Base-by-base conservation (phyloP, 2,797 vertebrate genomes). In the Pteronotus mesoamericanus region DNA sequence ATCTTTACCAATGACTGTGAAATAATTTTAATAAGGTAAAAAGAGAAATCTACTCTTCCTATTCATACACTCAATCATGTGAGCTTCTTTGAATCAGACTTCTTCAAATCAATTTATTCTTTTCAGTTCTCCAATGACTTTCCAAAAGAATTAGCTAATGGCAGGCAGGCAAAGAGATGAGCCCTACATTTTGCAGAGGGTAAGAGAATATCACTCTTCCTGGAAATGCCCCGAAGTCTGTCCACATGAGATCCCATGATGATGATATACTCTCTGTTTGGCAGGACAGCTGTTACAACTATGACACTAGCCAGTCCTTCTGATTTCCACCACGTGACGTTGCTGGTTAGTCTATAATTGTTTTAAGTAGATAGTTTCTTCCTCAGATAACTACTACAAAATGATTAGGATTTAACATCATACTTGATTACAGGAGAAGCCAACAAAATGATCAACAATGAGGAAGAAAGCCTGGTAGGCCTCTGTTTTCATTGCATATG, bases 351-450 rank as follows among this genome's bases (percentile, higher is more conserved):
- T 44, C 51, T 53, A 26, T 26, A 53, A 69, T 48, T 46, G 29
- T 29, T 84, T 51, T 34, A 89, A 57, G 82, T 24, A 34, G 66
- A 68, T 18, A 72, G 15, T 44, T 53, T 96, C 78, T 96, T 92
- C 69, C 90, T 83, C 39, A 86, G 55, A 72, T 32, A 74, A 74
- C 51, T n/a, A 34, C 29, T 19, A 15, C 7, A 86, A 74, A 79
- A 80, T 34, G 34, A 77, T 78, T 94, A 44, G 72, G 37, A 78
- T 55, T 77, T 66, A 66, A 72, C 10, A 16, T 42, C 46, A 32
- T 29, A 37, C 34, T 85, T 51, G n/a, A 80, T 59, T 24, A 83
- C 0, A 95, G 44, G 69, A 79, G 86, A 94, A 86, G 19, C 44
- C 90, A 69, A 80, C 85, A 46, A 79, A 44, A 14, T 69, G 46